Evolutionary conservation across 2,113 vertebrate genomes (phyloP).

Genomic region (Etheostoma spectabile): DNA sequence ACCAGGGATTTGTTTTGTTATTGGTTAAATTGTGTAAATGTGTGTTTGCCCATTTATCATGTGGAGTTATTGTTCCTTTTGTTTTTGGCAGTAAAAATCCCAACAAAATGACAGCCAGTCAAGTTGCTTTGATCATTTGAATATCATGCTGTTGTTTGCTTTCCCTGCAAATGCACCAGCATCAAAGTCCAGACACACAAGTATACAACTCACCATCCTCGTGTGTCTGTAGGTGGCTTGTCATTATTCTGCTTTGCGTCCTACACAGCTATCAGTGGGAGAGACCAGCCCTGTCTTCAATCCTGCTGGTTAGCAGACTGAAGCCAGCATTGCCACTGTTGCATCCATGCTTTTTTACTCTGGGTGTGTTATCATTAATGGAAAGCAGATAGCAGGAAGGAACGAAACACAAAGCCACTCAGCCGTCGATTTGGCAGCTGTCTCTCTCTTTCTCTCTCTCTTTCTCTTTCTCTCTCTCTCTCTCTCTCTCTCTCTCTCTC

Average conservation of each 20-base stretch:
- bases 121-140: background rate
- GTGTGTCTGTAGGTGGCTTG: constrained; percentile 21
- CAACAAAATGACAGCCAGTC: background rate
- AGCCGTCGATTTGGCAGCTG: constrained; percentile 37
- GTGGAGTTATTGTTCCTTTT: background rate
- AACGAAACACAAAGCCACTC: constrained; percentile 50
- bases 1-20: constrained; percentile 25
- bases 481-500: too few relatives aligned
- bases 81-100: constrained; percentile 1
- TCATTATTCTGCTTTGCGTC: constrained; percentile 30
- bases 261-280: constrained; percentile 32
- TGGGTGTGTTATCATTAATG: constrained; percentile 55
- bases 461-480: too few relatives aligned
- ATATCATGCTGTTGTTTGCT: background rate
- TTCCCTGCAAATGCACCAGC: constrained; percentile 1
- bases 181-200: constrained; percentile 21
- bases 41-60: constrained; percentile 13
- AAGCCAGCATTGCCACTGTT: constrained; percentile 36
- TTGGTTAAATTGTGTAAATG: background rate
- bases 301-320: constrained; percentile 51
- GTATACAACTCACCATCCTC: background rate
- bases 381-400: constrained; percentile 45
- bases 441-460: background rate
- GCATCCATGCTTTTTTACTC: constrained; percentile 54
- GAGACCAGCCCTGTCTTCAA: constrained; percentile 18